Base-by-base conservation (phyloP, 2,797 vertebrate genomes). In the Arctocebus calabarensis region DNA sequence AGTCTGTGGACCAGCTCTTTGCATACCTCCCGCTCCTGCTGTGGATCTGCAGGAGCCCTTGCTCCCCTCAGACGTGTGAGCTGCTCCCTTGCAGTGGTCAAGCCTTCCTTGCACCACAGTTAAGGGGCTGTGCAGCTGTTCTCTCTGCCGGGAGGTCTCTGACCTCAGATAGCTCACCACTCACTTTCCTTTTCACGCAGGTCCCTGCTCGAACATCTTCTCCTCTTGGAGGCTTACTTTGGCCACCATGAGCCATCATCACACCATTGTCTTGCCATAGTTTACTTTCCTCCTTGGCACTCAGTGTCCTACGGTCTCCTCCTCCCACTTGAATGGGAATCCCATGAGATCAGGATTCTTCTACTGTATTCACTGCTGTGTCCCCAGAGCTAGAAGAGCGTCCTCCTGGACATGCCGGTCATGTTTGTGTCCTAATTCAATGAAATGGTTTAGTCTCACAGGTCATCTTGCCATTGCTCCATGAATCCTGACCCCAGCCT, bases 51-150 rank as follows among this genome's bases (percentile, higher is more conserved):
- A 66, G 9, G 37, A 23, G 3, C 0, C 22, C 66, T 25, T 17
- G 32, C 52, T 85, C 16, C n/a, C 52, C 34, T 57, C 34, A 37
- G 0, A 7, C 3, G 8, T 16, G 34, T 34, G n/a, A 74, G 2
- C 3, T 8, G 10, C 34, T 32, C 5, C 22, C 23, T 3, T 13
- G 66, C 3, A 1, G 22, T 7, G 61, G 12, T 5, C 29, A 40
- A 40, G 40, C 40, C 40, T 40, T 40, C 40, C 40, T 40, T 40
- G 40, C 40, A 40, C 40, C 5, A 40, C 40, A 40, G 40, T 5
- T 40, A 40, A 40, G 40, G 40, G 40, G 40, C 40, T 40, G 25
- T 11, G 7, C 2, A 6, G 19, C 34, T 78, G 37, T 78, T 43
- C 11, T 37, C 16, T 82, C 10, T 13, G 78, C 43, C 14, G 1